A percentile compares a stretch with the other conserved stretches of the same genome.
Conservation (phyloP, 1,140 invertebrate genomes). For the Radopholus similis region DNA sequence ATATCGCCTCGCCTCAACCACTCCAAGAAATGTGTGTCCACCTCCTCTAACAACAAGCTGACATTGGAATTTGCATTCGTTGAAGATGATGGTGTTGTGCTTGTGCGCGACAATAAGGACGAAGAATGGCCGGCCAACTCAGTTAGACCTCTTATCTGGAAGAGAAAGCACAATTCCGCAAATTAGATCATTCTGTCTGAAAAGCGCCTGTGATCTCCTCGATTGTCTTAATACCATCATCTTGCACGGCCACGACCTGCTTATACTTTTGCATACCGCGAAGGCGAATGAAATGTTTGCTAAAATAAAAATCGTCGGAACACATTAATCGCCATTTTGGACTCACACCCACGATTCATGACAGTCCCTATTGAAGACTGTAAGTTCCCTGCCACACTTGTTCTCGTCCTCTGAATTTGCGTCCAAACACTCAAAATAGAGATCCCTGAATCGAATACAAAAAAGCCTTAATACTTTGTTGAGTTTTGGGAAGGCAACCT, state of each 20-base stretch:
- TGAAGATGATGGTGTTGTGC: too few relatives aligned
- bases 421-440: constrained; percentile 18
- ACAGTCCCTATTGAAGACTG: constrained; percentile 1
- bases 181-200: neutral
- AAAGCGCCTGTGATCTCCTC: neutral
- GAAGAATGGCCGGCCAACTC: neutral
- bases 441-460: neutral
- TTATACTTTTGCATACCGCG: constrained; percentile 13
- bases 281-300: constrained; percentile 20
- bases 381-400: constrained; percentile 10
- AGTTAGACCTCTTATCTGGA: neutral
- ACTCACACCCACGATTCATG: constrained; percentile 19
- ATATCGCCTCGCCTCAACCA: too few relatives aligned
- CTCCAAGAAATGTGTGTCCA: too few relatives aligned
- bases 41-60: too few relatives aligned
- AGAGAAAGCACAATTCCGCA: neutral
- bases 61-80: too few relatives aligned
- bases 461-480: neutral
- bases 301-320: neutral
- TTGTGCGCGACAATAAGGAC: neutral
- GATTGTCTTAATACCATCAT: neutral
- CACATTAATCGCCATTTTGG: neutral
- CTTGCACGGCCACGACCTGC: neutral
- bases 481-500: neutral
- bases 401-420: constrained; percentile 1